These are phyloP conservation scores for Palythoa caribaeorum DNA, from an alignment of 92 coral and sea anemone species.

Conservation along the genomic window DNA sequence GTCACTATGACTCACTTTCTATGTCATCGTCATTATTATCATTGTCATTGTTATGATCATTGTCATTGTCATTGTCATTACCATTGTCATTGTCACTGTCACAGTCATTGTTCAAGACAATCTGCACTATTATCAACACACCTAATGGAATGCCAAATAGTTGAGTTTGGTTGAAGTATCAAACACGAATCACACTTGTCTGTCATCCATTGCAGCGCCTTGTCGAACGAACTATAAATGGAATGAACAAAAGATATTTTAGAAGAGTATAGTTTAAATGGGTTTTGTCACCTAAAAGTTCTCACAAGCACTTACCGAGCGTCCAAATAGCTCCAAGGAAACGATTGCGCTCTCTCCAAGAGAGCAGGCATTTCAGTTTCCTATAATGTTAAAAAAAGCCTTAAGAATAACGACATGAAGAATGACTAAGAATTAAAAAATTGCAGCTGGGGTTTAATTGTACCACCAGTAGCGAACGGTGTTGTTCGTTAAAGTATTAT, in stretches of 20 bases:
- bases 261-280: not conserved
- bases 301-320: slow-evolving; percentile 66
- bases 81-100: not conserved
- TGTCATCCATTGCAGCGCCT: slow-evolving; percentile 80
- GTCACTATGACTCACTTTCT: too few species aligned
- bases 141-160: slow-evolving; percentile 90
- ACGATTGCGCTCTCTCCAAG: slow-evolving; percentile 75
- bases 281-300: not conserved
- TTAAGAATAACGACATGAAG: not conserved
- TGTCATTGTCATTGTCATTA: not conserved
- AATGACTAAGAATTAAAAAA: not conserved
- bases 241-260: not conserved
- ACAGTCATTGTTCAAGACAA: not conserved
- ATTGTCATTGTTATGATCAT: not conserved
- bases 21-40: not conserved
- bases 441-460: too few species aligned
- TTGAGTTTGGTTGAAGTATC: slow-evolving; percentile 78
- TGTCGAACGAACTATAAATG: slow-evolving; percentile 71
- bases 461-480: too few species aligned
- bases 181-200: slow-evolving; percentile 73
- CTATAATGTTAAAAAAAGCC: slow-evolving; percentile 45
- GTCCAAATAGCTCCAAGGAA: slow-evolving; percentile 91
- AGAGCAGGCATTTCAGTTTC: slow-evolving; percentile 82
- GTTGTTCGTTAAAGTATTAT: too few species aligned
- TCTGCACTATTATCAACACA: slow-evolving; percentile 8